Evolutionary conservation across 2,888 invertebrate species (phyloP).

Genomic region (Drosophila falleni): DNA sequence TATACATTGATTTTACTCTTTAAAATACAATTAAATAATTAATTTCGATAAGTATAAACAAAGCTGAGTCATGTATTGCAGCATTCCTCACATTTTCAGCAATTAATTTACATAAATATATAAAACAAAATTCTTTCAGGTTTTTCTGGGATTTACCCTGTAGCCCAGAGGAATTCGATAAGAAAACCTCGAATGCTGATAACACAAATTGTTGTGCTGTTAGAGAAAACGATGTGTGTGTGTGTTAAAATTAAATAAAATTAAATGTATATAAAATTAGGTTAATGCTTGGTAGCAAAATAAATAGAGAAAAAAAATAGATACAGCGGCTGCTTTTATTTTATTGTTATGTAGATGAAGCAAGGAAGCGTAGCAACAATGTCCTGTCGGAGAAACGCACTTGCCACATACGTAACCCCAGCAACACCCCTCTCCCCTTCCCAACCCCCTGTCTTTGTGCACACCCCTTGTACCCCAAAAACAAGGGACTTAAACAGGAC

Average conservation of each 20-base stretch:
- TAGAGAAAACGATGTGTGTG: slow-evolving; percentile 43
- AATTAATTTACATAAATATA: background rate
- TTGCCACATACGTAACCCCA: slow-evolving; percentile 58
- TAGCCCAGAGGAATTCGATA: slow-evolving; percentile 16
- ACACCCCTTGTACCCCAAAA: slow-evolving; percentile 32
- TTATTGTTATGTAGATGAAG: slow-evolving; percentile 81
- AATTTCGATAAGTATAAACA: background rate
- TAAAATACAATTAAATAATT: background rate
- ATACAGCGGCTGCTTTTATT: slow-evolving; percentile 58
- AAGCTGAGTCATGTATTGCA: background rate
- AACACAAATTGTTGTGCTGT: slow-evolving; percentile 20
- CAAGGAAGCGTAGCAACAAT: slow-evolving; percentile 47
- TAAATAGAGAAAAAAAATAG: slow-evolving; percentile 6
- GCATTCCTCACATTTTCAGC: background rate
- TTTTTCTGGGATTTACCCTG: background rate
- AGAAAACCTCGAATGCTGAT: slow-evolving; percentile 20
- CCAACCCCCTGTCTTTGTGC: too few species aligned
- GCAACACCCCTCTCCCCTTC: background rate
- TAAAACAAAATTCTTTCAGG: slow-evolving; percentile 5
- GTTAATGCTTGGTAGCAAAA: slow-evolving; percentile 66
- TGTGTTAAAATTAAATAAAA: slow-evolving; percentile 81
- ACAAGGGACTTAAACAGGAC: slow-evolving; percentile 79
- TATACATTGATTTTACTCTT: background rate
- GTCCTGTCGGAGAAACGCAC: slow-evolving; percentile 51
- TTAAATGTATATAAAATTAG: slow-evolving; percentile 81